Percentiles rank a stretch among this genome's conserved stretches.
Conservation (phyloP, 2,888 invertebrate species). For the Eurytoma adleriae region DNA sequence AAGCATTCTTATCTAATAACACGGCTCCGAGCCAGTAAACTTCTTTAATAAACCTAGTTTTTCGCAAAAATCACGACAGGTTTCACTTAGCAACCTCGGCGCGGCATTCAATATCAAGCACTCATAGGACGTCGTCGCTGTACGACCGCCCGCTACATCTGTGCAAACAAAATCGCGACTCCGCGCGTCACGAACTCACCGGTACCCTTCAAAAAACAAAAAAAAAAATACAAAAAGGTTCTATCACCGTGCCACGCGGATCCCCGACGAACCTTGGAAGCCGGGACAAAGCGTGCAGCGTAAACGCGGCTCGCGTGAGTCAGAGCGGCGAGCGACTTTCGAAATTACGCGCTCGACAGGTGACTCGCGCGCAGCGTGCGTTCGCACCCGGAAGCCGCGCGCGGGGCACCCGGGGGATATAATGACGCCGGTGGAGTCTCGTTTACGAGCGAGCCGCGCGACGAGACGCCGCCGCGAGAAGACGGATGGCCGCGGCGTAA, state of each 20-base stretch:
- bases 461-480: neutral
- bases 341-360: slow-evolving; percentile 53
- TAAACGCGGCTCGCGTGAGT: slow-evolving; percentile 45
- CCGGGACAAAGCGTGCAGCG: no score
- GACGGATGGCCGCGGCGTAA: neutral
- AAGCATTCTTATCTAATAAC: no score
- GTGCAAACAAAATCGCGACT: neutral
- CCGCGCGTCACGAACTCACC: no score
- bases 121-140: neutral
- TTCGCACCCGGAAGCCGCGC: slow-evolving; percentile 41
- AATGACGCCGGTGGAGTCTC: slow-evolving; percentile 19
- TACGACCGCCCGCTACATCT: neutral
- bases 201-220: slow-evolving; percentile 3
- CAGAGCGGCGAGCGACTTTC: slow-evolving; percentile 50
- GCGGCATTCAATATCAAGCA: no score
- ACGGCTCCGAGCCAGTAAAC: no score
- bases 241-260: neutral
- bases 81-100: no score
- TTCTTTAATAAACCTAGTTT: no score
- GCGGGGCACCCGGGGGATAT: neutral
- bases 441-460: neutral
- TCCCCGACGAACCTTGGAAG: neutral
- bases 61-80: no score
- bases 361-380: neutral
- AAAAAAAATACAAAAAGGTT: neutral